A percentile compares a stretch with the other conserved stretches of the same genome.
Evolutionary conservation across 2,113 vertebrate species (phyloP).

Genomic region (Donacobius atricapilla): DNA sequence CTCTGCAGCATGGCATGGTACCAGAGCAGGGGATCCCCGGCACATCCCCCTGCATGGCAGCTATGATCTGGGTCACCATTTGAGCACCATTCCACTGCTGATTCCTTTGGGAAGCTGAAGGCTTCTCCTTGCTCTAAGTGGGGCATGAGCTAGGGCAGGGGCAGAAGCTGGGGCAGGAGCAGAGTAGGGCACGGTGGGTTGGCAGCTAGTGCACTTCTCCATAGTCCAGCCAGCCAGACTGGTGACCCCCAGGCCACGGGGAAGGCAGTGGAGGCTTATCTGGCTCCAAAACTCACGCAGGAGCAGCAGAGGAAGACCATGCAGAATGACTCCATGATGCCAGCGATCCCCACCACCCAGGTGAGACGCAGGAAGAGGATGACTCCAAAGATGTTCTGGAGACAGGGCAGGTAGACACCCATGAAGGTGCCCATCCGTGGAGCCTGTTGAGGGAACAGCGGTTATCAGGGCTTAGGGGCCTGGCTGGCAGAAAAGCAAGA

Average conservation of each 20-base stretch:
- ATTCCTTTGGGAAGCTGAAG: neutral
- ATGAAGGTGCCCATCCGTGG: slow-evolving; percentile 96
- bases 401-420: slow-evolving; percentile 96
- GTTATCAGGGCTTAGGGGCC: neutral
- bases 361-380: slow-evolving; percentile 98
- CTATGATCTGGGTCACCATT: neutral
- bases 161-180: neutral
- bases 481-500: neutral
- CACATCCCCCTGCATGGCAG: neutral
- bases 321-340: slow-evolving; percentile 92
- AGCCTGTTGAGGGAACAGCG: slow-evolving; percentile 71
- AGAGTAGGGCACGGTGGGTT: neutral
- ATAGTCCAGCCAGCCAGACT: neutral
- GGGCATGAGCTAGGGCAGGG: neutral
- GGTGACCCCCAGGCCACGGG: neutral
- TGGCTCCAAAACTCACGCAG: slow-evolving; percentile 81
- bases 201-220: neutral
- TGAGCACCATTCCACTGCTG: neutral
- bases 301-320: slow-evolving; percentile 97
- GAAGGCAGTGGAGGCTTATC: neutral
- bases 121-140: neutral
- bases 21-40: neutral
- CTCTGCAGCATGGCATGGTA: neutral
- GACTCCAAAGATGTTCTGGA: slow-evolving; percentile 99
- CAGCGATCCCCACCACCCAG: slow-evolving; percentile 95